Evolutionary conservation across 2,797 vertebrate genomes (phyloP).

Genomic region (Lepidocolaptes lacrymiger): DNA sequence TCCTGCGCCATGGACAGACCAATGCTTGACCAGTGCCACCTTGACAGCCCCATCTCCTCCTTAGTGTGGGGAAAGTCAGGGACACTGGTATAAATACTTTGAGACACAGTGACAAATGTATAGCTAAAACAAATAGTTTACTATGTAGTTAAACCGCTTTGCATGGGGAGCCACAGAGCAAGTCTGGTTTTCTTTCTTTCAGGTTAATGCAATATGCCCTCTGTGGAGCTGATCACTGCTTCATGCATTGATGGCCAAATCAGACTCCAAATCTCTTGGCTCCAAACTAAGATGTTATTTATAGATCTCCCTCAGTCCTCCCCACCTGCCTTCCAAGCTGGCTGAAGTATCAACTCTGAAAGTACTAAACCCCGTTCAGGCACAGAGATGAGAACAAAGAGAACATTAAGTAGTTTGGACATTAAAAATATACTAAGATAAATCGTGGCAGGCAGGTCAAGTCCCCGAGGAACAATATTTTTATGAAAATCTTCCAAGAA

Average conservation of each 20-base stretch:
- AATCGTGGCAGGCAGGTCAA: background rate
- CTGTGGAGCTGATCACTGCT: background rate
- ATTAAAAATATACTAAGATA: background rate
- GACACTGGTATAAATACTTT: background rate
- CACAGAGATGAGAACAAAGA: background rate
- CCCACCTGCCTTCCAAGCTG: background rate
- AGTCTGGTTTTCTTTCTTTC: background rate
- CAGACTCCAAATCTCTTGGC: background rate
- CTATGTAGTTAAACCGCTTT: background rate
- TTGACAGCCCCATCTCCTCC: background rate
- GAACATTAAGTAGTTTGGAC: background rate
- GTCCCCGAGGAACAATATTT: background rate
- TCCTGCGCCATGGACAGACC: rapidly evolving
- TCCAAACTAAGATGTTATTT: background rate
- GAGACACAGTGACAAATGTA: rapidly evolving
- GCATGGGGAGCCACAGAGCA: background rate
- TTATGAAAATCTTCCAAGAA: background rate
- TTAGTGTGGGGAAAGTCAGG: background rate
- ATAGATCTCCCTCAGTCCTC: background rate
- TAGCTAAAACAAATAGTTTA: rapidly evolving
- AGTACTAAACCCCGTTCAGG: background rate
- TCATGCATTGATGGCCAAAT: background rate
- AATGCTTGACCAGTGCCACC: background rate
- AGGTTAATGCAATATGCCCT: background rate
- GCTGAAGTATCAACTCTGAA: background rate